These are phyloP conservation scores for Crematogaster levior DNA, from an alignment of 2,888 invertebrate genomes.

Conservation along the genomic window DNA sequence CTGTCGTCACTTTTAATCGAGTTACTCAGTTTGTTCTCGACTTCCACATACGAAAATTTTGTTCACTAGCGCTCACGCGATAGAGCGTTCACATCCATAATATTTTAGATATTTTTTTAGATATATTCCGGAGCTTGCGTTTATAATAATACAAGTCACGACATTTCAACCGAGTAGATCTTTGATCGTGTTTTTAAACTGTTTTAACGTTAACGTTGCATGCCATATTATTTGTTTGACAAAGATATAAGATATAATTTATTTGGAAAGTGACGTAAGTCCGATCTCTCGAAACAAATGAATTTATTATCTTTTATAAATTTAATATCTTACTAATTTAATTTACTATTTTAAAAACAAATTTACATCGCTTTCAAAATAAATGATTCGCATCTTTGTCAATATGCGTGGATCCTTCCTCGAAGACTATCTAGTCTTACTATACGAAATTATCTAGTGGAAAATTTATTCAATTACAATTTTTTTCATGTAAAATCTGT, in stretches of 20 bases:
- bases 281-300: not conserved
- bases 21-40: conserved; percentile 77
- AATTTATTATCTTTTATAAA: conserved; percentile 6
- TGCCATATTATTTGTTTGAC: conserved; percentile 73
- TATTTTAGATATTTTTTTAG: conserved; percentile 57
- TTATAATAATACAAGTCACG: conserved; percentile 70
- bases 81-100: conserved; percentile 61
- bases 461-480: conserved; percentile 10
- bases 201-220: conserved; percentile 74
- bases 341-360: not conserved
- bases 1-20: conserved; percentile 75
- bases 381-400: conserved; percentile 55
- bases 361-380: conserved; percentile 2
- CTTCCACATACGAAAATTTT: conserved; percentile 75
- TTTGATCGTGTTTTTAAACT: conserved; percentile 72
- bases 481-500: not conserved
- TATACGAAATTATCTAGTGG: not conserved
- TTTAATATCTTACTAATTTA: too few species aligned
- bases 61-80: conserved; percentile 75
- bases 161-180: conserved; percentile 72
- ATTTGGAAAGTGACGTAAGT: conserved; percentile 17
- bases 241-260: conserved; percentile 57
- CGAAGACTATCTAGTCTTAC: conserved; percentile 51
- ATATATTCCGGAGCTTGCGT: conserved; percentile 73
- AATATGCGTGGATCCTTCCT: conserved; percentile 52